Conservation (phyloP, 2,797 vertebrate species). For the Pipistrellus kuhlii region DNA sequence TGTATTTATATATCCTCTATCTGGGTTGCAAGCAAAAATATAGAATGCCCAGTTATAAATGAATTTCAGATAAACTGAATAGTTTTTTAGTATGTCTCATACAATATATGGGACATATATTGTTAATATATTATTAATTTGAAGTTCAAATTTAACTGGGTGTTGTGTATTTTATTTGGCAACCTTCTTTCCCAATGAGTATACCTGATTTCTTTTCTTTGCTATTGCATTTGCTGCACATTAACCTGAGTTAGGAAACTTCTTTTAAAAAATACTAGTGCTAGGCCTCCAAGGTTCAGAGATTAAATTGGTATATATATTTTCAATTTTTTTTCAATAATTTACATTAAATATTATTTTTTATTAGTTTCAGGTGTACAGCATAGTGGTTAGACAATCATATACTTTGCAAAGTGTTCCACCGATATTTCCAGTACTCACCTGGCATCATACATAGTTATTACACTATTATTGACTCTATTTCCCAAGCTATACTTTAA, state of each 20-base stretch:
- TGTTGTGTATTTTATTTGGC: conserved; percentile 15
- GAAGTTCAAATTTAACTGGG: conserved; percentile 24
- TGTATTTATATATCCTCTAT: conserved; percentile 26
- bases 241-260: conserved; percentile 30
- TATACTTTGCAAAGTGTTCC: not conserved
- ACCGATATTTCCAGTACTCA: not conserved
- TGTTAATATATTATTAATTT: not conserved
- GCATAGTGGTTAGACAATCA: not conserved
- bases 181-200: not conserved
- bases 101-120: not conserved
- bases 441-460: not conserved
- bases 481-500: not conserved
- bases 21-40: conserved; percentile 41
- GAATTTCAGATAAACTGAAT: conserved; percentile 22
- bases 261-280: not conserved
- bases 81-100: conserved; percentile 4
- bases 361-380: not conserved
- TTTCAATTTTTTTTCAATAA: not conserved
- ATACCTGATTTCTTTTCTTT: conserved; percentile 53
- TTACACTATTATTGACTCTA: not conserved
- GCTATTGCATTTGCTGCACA: conserved; percentile 8
- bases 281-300: not conserved
- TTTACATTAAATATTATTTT: not conserved
- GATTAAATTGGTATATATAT: not conserved
- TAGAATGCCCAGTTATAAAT: conserved; percentile 27